Conservation (phyloP, 2,797 vertebrate species). For the Semotilus atromaculatus region DNA sequence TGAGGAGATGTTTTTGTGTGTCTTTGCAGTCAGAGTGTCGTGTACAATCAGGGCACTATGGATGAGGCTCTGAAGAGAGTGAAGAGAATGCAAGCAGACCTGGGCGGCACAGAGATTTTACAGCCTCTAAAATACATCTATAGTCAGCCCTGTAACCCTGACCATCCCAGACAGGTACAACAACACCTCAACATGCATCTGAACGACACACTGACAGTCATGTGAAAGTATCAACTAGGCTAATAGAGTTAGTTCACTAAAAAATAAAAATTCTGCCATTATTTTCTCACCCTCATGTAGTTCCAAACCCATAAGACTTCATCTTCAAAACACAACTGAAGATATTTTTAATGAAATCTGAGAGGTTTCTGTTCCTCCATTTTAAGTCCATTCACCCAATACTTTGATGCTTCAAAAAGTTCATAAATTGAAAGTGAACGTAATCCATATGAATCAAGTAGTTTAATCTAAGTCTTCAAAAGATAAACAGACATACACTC, state of each 20-base stretch:
- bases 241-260: background rate
- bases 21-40: conserved; percentile 70
- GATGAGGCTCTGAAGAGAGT: conserved; percentile 68
- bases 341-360: too few species aligned
- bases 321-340: too few species aligned
- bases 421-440: too few species aligned
- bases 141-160: conserved; percentile 55
- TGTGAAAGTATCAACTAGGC: background rate
- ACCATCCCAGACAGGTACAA: conserved; percentile 73
- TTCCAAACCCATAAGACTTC: too few species aligned
- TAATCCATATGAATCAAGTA: too few species aligned
- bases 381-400: too few species aligned
- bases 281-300: too few species aligned
- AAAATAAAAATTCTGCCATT: too few species aligned
- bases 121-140: conserved; percentile 72
- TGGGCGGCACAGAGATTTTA: conserved; percentile 77
- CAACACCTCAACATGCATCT: conserved; percentile 51
- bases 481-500: too few species aligned
- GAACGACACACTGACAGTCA: background rate
- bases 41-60: conserved; percentile 75
- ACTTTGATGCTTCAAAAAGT: too few species aligned
- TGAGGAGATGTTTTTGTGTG: background rate
- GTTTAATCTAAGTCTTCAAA: too few species aligned
- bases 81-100: conserved; percentile 66
- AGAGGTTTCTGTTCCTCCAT: too few species aligned